Conservation (phyloP, 1,140 invertebrate genomes). For the Phthorimaea operculella region DNA sequence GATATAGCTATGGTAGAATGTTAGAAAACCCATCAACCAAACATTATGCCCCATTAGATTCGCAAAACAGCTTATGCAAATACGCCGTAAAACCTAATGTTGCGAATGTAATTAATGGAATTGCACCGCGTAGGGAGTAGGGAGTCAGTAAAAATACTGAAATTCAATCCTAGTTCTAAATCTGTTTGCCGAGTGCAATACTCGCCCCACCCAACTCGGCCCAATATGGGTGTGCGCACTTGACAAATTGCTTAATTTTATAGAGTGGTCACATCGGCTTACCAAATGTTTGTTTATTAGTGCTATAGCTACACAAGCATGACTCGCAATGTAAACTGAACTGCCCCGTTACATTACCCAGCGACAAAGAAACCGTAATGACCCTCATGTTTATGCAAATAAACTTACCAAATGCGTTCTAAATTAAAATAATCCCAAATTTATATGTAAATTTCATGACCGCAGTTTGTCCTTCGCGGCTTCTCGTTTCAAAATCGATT, state of each 20-base stretch:
- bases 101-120: no score
- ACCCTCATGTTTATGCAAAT: slow-evolving; percentile 61
- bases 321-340: slow-evolving; percentile 33
- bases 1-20: no score
- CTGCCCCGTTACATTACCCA: slow-evolving; percentile 46
- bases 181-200: slow-evolving; percentile 28
- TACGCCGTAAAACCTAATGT: no score
- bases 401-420: slow-evolving; percentile 59
- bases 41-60: no score
- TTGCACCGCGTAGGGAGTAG: no score
- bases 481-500: slow-evolving; percentile 62
- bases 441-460: slow-evolving; percentile 64
- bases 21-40: no score
- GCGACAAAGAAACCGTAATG: slow-evolving; percentile 56
- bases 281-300: slow-evolving; percentile 37
- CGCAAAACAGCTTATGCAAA: no score
- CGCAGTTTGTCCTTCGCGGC: slow-evolving; percentile 61
- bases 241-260: slow-evolving; percentile 65
- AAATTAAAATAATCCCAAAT: slow-evolving; percentile 66
- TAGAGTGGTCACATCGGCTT: slow-evolving; percentile 48
- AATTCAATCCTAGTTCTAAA: slow-evolving; percentile 33
- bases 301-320: slow-evolving; percentile 25
- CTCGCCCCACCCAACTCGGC: slow-evolving; percentile 12
- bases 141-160: not conserved
- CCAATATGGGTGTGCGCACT: slow-evolving; percentile 46